Base-by-base conservation (phyloP, 1,140 invertebrate genomes). In the Pemphigus obesinymphae region DNA sequence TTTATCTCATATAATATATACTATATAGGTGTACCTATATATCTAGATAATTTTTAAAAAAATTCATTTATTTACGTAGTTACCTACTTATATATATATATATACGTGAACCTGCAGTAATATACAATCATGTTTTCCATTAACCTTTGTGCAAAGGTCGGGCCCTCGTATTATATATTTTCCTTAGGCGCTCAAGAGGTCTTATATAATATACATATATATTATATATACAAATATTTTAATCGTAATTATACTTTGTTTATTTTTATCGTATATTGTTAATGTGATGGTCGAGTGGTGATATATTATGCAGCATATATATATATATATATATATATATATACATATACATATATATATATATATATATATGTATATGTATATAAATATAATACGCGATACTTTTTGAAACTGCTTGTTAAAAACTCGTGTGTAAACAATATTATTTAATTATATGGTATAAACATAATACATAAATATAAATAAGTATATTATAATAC, bases 391-490 rank as follows among this genome's bases (percentile, higher is more conserved):
- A n/a, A n/a, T n/a, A n/a, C n/a, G n/a, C n/a, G n/a, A n/a, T 3
- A 40, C 37, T 11, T 23, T 68, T 66, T 37, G 37, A 68, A 37
- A 68, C 31, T n/a, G 61, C 31, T 63, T 34, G 63, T 68, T 68
- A 68, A 68, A 68, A 37, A 37, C 20, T 68, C 34, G n/a, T 37
- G 63, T 34, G 63, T 68, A 68, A 68, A 68, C n/a, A n/a, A n/a
- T n/a, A 68, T 37, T 37, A 37, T 34, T n/a, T 68, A 68, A 68
- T 68, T 68, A 37, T 68, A 68, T 20, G 34, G 34, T 13, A 68
- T 13, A 37, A n/a, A 40, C 29, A 34, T n/a, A 37, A 37, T 34
- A 31, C 17, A 34, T 66, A 66, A 3, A 48, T 15, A 15, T 48
- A 48, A 7, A 13, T 48, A 50, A 2, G 48, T 4, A n/a, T n/a